Evolutionary conservation across 1,140 invertebrate genomes (phyloP).

Genomic region (Bombus sylvicola): DNA sequence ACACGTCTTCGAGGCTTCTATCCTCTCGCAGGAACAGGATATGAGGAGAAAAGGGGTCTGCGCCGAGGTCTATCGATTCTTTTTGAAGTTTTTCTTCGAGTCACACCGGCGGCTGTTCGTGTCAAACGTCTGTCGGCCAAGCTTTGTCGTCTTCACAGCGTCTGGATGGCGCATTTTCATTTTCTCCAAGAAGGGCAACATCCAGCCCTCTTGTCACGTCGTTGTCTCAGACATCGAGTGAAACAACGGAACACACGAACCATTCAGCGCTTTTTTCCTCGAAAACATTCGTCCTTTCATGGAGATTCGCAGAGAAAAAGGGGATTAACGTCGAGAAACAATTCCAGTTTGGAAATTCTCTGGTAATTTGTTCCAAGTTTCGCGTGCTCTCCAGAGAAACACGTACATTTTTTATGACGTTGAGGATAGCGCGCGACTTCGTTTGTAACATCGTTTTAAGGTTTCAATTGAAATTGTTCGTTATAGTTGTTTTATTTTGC

Average conservation of each 20-base stretch:
- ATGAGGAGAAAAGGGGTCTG: no score
- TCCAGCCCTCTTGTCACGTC: neutral
- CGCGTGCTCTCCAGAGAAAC: no score
- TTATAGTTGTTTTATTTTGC: no score
- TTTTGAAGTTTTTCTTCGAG: constrained; percentile 40
- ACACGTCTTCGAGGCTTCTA: constrained; percentile 16
- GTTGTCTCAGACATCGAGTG: neutral
- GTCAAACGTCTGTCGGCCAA: constrained; percentile 30
- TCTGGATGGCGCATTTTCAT: constrained; percentile 44
- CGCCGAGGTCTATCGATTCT: constrained; percentile 30
- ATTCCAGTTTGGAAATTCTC: neutral
- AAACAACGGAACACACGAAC: constrained; percentile 25
- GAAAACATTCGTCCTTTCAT: neutral
- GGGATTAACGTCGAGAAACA: constrained; percentile 1
- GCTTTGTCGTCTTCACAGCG: constrained; percentile 12
- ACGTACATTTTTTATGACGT: no score
- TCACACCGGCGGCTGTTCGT: constrained; percentile 7
- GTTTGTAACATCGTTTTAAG: no score
- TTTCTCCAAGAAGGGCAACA: constrained; percentile 30
- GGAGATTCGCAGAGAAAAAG: neutral
- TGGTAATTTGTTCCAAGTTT: no score
- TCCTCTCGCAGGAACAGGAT: constrained; percentile 1
- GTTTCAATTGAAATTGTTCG: no score
- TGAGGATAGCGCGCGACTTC: no score
- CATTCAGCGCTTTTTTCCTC: constrained; percentile 8